A percentile compares a stretch with the other conserved stretches of the same genome.
These are phyloP conservation scores for Numenius phaeopus DNA, from an alignment of 2,797 vertebrate species.

Conservation along the genomic window DNA sequence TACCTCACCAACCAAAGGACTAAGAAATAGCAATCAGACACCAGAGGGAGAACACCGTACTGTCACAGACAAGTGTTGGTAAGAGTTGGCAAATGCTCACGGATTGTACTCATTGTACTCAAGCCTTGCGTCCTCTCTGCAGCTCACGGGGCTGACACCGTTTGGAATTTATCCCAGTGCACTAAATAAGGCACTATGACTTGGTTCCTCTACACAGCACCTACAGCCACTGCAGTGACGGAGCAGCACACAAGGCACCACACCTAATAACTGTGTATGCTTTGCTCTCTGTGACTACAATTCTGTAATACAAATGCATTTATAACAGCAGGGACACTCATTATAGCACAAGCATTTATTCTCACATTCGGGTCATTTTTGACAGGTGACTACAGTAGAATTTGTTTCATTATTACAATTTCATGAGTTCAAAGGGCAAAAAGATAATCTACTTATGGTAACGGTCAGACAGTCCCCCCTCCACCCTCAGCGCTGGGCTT, in stretches of 20 bases:
- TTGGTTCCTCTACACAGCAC: not conserved
- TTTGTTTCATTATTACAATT: slow-evolving; percentile 51
- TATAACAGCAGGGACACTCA: not conserved
- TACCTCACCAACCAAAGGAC: not conserved
- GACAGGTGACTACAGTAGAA: slow-evolving; percentile 31
- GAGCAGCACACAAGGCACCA: not conserved
- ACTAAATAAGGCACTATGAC: not conserved
- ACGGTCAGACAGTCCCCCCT: not conserved
- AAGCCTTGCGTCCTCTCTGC: not conserved
- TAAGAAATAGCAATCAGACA: not conserved
- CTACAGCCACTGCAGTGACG: not conserved
- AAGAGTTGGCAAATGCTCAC: not conserved
- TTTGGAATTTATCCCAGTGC: not conserved
- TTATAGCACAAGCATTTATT: not conserved
- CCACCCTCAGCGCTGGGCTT: not conserved
- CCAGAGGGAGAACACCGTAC: not conserved
- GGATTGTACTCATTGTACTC: not conserved
- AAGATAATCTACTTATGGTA: slow-evolving; percentile 60
- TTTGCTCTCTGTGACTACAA: not conserved
- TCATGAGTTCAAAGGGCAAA: slow-evolving; percentile 61
- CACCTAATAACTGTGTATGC: not conserved
- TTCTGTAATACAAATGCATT: not conserved
- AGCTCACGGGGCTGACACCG: not conserved
- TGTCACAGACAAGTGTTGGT: not conserved
- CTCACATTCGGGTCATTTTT: slow-evolving; percentile 12